Conservation (phyloP, 92 coral and sea anemone species). For the Porites lobata region DNA sequence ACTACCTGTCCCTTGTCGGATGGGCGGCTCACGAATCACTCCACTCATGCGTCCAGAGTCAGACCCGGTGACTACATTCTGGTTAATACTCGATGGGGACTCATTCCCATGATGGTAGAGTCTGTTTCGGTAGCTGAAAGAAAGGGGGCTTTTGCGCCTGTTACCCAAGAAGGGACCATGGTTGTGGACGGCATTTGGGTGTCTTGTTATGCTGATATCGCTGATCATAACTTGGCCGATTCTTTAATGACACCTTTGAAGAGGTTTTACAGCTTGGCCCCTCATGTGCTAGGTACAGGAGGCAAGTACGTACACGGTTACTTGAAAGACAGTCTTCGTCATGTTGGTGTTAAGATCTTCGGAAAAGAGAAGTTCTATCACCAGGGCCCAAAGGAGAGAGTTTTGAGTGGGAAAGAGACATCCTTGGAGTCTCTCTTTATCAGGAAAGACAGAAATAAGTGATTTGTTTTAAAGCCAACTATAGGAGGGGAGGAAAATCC, state of each 20-base stretch:
- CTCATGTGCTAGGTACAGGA: slow-evolving; percentile 73
- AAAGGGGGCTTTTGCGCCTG: slow-evolving; percentile 91
- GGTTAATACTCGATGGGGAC: slow-evolving; percentile 52
- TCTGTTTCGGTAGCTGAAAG: slow-evolving; percentile 60
- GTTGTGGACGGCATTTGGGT: slow-evolving; percentile 83
- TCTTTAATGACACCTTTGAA: slow-evolving; percentile 84
- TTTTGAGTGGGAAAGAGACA: not conserved
- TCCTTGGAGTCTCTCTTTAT: not conserved
- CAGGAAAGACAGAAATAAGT: not conserved
- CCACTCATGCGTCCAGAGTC: slow-evolving; percentile 71
- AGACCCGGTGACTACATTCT: slow-evolving; percentile 73
- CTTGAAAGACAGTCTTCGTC: slow-evolving; percentile 76
- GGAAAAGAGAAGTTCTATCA: slow-evolving; percentile 83
- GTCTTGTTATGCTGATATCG: slow-evolving; percentile 89
- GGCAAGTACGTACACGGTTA: slow-evolving; percentile 76
- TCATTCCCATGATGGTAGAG: slow-evolving; percentile 49
- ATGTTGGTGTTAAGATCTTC: slow-evolving; percentile 67
- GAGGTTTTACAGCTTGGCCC: slow-evolving; percentile 78
- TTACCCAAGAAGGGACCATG: slow-evolving; percentile 85
- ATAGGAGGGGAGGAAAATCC: not conserved
- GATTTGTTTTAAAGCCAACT: not conserved
- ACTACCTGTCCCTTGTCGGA: slow-evolving; percentile 8
- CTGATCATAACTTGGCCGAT: slow-evolving; percentile 84
- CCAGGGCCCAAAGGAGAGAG: slow-evolving; percentile 11
- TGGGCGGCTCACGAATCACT: slow-evolving; percentile 22